Conservation (phyloP, 2,113 vertebrate genomes). For the Chionis minor region DNA sequence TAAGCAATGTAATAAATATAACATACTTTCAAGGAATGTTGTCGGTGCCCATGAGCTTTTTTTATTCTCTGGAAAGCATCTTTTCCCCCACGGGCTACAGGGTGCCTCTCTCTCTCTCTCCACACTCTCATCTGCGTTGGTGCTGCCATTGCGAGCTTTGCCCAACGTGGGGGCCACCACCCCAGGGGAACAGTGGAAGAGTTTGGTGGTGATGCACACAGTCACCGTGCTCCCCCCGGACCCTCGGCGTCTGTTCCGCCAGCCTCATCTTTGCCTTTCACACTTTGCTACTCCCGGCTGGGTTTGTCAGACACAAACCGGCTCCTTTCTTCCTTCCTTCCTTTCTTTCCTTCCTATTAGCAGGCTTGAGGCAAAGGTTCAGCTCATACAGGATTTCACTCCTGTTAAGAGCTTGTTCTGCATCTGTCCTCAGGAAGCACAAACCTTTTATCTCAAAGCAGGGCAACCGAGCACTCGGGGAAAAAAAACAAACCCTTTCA, state of each 20-base stretch:
- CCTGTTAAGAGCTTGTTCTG: not conserved
- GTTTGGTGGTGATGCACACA: not conserved
- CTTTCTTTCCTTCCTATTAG: not conserved
- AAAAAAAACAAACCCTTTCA: not conserved
- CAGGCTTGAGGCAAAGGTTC: not conserved
- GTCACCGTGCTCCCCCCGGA: not conserved
- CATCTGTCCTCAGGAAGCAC: not conserved
- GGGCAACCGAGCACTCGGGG: accelerated
- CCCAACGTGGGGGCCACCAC: not conserved
- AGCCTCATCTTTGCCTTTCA: not conserved
- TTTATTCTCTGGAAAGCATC: not conserved
- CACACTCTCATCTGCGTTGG: not conserved
- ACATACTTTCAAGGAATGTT: not conserved
- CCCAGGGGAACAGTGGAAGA: not conserved
- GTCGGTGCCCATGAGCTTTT: not conserved
- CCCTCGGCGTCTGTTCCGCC: not conserved
- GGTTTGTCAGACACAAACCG: not conserved
- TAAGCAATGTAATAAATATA: not conserved
- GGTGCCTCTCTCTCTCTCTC: not conserved
- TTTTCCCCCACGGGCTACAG: not conserved
- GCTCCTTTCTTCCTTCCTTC: not conserved
- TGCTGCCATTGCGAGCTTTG: not conserved
- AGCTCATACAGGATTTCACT: not conserved
- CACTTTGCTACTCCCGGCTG: not conserved
- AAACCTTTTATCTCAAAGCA: not conserved